Evolutionary conservation across 2,113 vertebrate genomes (phyloP).

Genomic region (Hyla sarda): DNA sequence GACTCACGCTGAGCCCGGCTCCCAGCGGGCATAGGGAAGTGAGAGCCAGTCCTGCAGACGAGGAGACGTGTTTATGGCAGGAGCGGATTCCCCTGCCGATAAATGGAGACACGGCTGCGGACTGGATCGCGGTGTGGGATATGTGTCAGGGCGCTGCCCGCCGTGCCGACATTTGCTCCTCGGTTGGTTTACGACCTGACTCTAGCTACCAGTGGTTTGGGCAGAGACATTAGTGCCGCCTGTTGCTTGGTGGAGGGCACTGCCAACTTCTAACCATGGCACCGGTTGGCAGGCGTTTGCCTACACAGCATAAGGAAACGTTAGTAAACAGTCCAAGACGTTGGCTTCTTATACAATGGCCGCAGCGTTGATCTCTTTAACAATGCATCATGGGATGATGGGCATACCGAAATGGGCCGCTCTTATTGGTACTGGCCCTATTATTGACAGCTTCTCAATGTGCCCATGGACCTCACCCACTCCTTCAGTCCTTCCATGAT

Average conservation of each 20-base stretch:
- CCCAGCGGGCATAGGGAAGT: slow-evolving; percentile 34
- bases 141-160: slow-evolving; percentile 20
- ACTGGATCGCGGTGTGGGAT: background rate
- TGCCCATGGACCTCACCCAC: too few species aligned
- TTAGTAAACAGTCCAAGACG: background rate
- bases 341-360: background rate
- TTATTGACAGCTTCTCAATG: too few species aligned
- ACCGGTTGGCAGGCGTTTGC: background rate
- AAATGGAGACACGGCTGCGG: slow-evolving; percentile 19
- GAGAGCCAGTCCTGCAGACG: slow-evolving; percentile 41
- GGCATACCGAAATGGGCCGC: too few species aligned
- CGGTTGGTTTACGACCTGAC: slow-evolving; percentile 23
- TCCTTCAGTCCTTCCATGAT: too few species aligned
- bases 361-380: background rate
- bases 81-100: slow-evolving; percentile 20
- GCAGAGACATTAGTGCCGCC: background rate
- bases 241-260: background rate
- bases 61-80: slow-evolving; percentile 39
- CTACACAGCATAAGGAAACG: background rate
- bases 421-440: too few species aligned
- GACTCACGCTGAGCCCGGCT: slow-evolving; percentile 40
- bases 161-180: slow-evolving; percentile 7
- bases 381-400: too few species aligned
- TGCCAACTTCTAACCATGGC: slow-evolving; percentile 13
- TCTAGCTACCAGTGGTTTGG: slow-evolving; percentile 4